Conservation (phyloP, 1,140 invertebrate species). For the Ceratosolen solmsi region DNA sequence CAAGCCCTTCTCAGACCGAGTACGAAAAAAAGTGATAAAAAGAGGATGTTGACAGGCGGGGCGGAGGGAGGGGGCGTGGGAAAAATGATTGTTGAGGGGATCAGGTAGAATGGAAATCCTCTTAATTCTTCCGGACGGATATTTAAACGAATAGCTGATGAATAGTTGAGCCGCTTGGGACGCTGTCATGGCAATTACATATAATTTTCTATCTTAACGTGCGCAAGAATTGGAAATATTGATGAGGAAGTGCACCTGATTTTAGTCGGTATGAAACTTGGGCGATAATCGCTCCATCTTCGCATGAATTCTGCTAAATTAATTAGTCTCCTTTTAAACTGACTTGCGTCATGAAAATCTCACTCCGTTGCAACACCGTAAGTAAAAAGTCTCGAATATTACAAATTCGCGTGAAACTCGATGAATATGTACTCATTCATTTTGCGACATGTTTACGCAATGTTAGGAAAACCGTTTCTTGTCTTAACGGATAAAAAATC, state of each 20-base stretch:
- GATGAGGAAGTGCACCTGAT: background rate
- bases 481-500: background rate
- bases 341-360: background rate
- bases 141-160: background rate
- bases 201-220: background rate
- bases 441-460: background rate
- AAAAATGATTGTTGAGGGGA: conserved; percentile 5
- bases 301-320: background rate
- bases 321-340: background rate
- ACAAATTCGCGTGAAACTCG: background rate
- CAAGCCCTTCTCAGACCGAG: background rate
- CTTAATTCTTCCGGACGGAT: background rate
- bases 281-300: background rate
- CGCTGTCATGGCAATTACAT: too few species aligned
- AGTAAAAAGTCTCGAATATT: background rate
- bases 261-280: background rate
- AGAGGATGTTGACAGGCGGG: background rate
- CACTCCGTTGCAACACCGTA: background rate
- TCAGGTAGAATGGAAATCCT: background rate
- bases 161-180: too few species aligned
- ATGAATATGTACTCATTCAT: background rate
- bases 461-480: background rate
- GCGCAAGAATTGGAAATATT: background rate
- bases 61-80: background rate
- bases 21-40: background rate